phyloP scores from a whole-genome alignment of 53 echinoderm and acorn worm species.

The Apostichopus leukothele region DNA sequence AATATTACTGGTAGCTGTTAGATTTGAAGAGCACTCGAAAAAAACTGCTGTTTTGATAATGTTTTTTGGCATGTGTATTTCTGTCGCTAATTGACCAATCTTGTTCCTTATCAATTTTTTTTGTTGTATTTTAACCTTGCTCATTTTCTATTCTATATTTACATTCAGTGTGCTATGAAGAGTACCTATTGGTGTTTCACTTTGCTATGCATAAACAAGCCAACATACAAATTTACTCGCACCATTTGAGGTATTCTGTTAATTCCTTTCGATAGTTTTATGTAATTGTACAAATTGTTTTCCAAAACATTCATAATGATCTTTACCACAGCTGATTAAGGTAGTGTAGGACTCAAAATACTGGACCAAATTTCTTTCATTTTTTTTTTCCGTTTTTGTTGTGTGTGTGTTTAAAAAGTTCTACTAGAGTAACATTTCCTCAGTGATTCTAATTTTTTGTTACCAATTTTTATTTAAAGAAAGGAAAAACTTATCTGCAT shows the following conservation, averaged over 20 bases:
- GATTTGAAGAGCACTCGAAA: not conserved
- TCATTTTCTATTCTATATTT: not conserved
- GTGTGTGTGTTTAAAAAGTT: not conserved
- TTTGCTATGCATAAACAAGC: constrained; percentile 29
- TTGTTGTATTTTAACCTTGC: constrained; percentile 4
- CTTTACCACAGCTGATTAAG: constrained; percentile 26
- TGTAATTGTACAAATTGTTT: not conserved
- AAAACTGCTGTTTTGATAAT: constrained; percentile 7
- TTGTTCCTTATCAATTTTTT: not conserved
- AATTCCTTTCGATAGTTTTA: not conserved
- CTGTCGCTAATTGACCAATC: not conserved
- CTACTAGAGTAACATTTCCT: not conserved
- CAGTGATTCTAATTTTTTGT: not conserved
- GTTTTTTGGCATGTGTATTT: not conserved
- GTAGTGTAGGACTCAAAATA: constrained; percentile 10
- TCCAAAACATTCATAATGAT: not conserved
- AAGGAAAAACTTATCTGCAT: not conserved
- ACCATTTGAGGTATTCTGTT: not conserved
- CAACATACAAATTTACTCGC: not conserved
- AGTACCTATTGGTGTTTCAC: constrained; percentile 12
- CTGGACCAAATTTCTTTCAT: constrained; percentile 40
- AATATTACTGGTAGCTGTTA: constrained; percentile 10
- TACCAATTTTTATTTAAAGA: not conserved
- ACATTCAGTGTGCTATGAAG: constrained; percentile 41
- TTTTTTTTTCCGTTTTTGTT: not conserved